These are phyloP conservation scores for Nysson spinosus DNA, from an alignment of 2,888 invertebrate species.

Conservation along the genomic window DNA sequence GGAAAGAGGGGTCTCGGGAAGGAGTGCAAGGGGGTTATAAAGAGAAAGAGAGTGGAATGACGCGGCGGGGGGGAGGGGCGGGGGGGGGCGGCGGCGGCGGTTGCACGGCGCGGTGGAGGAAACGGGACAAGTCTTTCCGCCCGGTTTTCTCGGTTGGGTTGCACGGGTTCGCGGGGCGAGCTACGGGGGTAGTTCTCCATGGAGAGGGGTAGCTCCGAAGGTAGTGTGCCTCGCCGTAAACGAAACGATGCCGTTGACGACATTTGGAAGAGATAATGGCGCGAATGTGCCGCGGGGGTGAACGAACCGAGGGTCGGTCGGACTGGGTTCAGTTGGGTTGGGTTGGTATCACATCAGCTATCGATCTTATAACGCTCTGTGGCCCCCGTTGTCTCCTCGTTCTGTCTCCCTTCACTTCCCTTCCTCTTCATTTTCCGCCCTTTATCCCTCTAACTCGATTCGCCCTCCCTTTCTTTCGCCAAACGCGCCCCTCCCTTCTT, in stretches of 20 bases:
- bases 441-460: conserved; percentile 24
- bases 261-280: conserved; percentile 77
- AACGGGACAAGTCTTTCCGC: conserved; percentile 44
- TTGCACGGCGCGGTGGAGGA: conserved; percentile 32
- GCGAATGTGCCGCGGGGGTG: conserved; percentile 77
- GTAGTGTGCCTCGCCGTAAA: conserved; percentile 68
- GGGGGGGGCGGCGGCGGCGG: not conserved
- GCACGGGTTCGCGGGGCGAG: conserved; percentile 54
- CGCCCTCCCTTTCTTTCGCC: conserved; percentile 14
- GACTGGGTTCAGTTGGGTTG: conserved; percentile 69
- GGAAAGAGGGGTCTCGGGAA: conserved; percentile 18
- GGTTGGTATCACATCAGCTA: conserved; percentile 77
- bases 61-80: conserved; percentile 19
- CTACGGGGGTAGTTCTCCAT: conserved; percentile 31
- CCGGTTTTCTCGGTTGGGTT: conserved; percentile 53
- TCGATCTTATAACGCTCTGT: conserved; percentile 77
- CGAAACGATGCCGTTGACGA: conserved; percentile 76
- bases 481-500: conserved; percentile 19
- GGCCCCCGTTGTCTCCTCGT: conserved; percentile 71
- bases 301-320: conserved; percentile 75
- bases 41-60: conserved; percentile 1
- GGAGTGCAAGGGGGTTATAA: conserved; percentile 10
- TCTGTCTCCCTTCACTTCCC: conserved; percentile 40
- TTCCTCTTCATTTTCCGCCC: conserved; percentile 18
- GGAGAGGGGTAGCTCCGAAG: conserved; percentile 26